Percentiles rank a stretch among this genome's conserved stretches.
Conservation (phyloP, 2,888 invertebrate genomes). For the Amblyjoppa fuscipennis region DNA sequence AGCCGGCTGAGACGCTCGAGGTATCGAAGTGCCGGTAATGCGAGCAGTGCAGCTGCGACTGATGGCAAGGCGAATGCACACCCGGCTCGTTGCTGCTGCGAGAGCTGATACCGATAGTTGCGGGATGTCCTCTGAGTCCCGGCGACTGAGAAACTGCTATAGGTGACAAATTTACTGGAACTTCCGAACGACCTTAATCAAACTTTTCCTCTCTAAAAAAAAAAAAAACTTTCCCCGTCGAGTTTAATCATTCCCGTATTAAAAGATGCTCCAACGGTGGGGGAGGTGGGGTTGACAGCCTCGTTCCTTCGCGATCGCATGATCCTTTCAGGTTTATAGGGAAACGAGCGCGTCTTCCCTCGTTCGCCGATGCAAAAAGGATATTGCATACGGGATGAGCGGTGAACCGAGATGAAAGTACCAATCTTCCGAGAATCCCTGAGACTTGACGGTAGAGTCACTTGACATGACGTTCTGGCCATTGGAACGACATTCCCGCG, state of each 20-base stretch:
- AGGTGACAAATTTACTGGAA: conserved; percentile 67
- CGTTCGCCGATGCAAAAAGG: background rate
- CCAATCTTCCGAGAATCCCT: conserved; percentile 30
- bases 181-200: conserved; percentile 77
- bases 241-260: conserved; percentile 78
- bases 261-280: conserved; percentile 72
- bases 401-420: conserved; percentile 6
- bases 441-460: conserved; percentile 12
- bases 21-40: conserved; percentile 30
- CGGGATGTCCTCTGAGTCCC: background rate
- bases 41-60: conserved; percentile 53
- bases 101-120: background rate
- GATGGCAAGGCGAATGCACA: conserved; percentile 42
- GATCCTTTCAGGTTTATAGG: conserved; percentile 11
- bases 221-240: conserved; percentile 66
- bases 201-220: conserved; percentile 75
- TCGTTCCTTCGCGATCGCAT: conserved; percentile 11
- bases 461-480: conserved; percentile 11
- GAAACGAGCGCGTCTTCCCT: conserved; percentile 13
- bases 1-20: conserved; percentile 15
- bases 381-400: conserved; percentile 16
- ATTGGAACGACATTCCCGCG: conserved; percentile 11
- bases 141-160: conserved; percentile 25
- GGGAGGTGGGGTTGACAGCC: background rate
- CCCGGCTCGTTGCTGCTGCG: background rate